Evolutionary conservation across 1,140 invertebrate species (phyloP), one percentile per base, ranked within the genome.

Genomic region (Drosophila ohnishii): DNA sequence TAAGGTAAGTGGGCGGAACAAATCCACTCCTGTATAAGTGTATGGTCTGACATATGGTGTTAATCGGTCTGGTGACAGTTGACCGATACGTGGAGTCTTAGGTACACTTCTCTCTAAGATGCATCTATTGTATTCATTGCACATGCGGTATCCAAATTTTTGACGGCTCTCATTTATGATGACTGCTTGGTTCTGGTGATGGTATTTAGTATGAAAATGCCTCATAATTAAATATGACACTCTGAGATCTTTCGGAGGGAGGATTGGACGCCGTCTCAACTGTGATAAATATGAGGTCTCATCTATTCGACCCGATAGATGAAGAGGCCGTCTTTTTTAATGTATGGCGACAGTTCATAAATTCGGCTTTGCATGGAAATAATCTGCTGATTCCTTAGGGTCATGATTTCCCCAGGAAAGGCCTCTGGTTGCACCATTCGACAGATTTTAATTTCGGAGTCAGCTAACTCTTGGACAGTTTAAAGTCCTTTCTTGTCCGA

Each of bases 121-220:
- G n/a, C 34, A 28, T 56, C 22, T 56, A 16, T 35, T 25, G 22
- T 35, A 28, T 22, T 55, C 19, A 14, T 19, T 35, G 19, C 19
- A n/a, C 22, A 14, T 28, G 25, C 25, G 13, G 16, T 13, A 53
- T 25, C 32, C 34, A 55, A 55, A 37, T 11, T 55, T 55, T n/a
- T 55, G 28, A 37, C 51, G 34, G 25, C 53, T 39, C 25, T 56
- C 19, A 16, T 30, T 39, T 35, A 56, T 56, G 14, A 25, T 22
- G 11, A 25, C 39, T 40, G n/a, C 39, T 40, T 40, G 39, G n/a
- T 16, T 40, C n/a, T 40, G 39, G 39, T 40, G n/a, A 9, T 40
- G 39, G 39, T 10, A 40, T 40, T 40, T 40, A 8, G n/a, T 40
- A 8, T 40, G n/a, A 16, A 40, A 40, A 9, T 40, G 39, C n/a